Conservation (phyloP, 2,888 invertebrate species). For the Didymodactylos carnosus region DNA sequence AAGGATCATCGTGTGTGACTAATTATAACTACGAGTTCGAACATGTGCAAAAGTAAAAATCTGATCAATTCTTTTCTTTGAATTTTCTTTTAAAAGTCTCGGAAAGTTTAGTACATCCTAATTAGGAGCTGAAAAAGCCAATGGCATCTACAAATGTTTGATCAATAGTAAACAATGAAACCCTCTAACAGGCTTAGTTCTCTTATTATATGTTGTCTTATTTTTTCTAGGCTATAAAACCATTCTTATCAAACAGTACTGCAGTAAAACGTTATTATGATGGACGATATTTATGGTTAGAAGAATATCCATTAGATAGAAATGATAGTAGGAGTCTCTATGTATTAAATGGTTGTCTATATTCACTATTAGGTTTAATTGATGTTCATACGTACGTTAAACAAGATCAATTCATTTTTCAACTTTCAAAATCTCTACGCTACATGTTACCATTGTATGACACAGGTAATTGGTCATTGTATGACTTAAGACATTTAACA, state of each 20-base stretch:
- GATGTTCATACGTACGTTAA: conserved; percentile 43
- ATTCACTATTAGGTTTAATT: conserved; percentile 79
- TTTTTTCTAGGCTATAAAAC: background rate
- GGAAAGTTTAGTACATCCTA: too few species aligned
- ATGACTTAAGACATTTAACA: background rate
- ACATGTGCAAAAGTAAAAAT: too few species aligned
- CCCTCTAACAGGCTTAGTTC: too few species aligned
- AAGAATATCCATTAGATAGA: conserved; percentile 67
- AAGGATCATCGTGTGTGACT: too few species aligned
- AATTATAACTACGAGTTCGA: too few species aligned
- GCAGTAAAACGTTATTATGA: conserved; percentile 35
- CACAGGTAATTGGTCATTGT: background rate
- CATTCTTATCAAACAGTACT: background rate
- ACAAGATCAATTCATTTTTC: background rate
- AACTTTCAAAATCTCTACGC: background rate
- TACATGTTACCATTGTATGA: background rate
- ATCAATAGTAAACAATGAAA: too few species aligned
- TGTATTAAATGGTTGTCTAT: conserved; percentile 94
- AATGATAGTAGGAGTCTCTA: conserved; percentile 68
- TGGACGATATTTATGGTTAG: conserved; percentile 62
- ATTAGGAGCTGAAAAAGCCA: too few species aligned
- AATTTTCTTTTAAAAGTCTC: too few species aligned
- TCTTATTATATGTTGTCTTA: too few species aligned
- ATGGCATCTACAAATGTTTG: too few species aligned
- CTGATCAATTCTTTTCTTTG: too few species aligned